Evolutionary conservation across 2,797 vertebrate species (phyloP).

Genomic region (Threskiornis aethiopicus): DNA sequence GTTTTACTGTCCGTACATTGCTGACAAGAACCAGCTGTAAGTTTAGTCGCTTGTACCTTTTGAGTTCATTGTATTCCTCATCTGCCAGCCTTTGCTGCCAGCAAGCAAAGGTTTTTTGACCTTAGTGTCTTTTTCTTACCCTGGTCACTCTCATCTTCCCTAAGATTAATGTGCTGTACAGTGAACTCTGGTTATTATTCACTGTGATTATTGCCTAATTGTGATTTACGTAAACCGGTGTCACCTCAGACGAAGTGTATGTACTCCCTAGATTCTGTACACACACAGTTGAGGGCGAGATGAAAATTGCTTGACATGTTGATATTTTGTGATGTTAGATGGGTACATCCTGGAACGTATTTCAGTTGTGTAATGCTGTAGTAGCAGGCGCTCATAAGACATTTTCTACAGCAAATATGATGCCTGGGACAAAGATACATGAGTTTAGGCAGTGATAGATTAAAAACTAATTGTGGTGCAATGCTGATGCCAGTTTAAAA

Average conservation of each 20-base stretch:
- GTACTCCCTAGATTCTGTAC: neutral
- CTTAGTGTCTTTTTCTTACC: neutral
- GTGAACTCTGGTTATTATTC: neutral
- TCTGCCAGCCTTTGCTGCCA: neutral
- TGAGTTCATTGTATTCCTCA: neutral
- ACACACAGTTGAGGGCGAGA: neutral
- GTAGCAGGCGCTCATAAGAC: neutral
- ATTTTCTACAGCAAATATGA: neutral
- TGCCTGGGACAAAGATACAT: neutral
- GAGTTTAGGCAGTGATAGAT: neutral
- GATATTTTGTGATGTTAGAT: neutral
- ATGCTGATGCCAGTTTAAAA: conserved; percentile 16
- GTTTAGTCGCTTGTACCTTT: neutral
- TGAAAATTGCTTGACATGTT: neutral
- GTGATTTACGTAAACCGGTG: neutral
- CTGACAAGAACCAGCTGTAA: neutral
- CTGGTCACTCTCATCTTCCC: neutral
- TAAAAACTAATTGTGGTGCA: conserved; percentile 12
- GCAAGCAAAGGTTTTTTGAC: neutral
- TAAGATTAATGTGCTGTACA: neutral
- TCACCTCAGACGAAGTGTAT: neutral
- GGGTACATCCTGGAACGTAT: neutral
- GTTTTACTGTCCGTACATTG: neutral
- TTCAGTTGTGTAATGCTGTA: neutral
- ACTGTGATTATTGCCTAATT: neutral